Evolutionary conservation across 1,140 invertebrate species (phyloP), one percentile per base, ranked within the genome.

Genomic region (Atopsyche davidsoni): DNA sequence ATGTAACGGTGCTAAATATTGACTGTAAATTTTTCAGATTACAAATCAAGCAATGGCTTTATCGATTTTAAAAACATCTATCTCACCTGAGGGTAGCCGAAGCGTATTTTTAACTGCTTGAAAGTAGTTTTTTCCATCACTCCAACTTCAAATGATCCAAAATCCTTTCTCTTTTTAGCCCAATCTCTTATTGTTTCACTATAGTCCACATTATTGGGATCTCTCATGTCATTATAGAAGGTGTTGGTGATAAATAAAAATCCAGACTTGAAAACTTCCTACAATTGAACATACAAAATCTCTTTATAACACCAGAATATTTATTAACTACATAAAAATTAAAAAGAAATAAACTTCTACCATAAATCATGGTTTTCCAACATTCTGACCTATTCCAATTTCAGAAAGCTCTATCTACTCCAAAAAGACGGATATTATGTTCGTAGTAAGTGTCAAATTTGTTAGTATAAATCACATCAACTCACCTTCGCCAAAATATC

Each of bases 171-270:
- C 4, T 59, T 59, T 7, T 60, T 42, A 1, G 80, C 78, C 87
- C 87, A 91, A 2, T 80, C 64, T 7, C 76, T 67, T 14, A 91
- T 81, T 0, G 68, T 64, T 42, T 67, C 63, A 50, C 82, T 85
- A 55, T 83, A 81, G 64, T 90, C 85, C 39, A 64, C 57, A 62
- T 81, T 80, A 1, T 68, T 59, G 1, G 66, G 58, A 53, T 74
- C 58, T 7, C 86, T 73, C 40, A 62, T 69, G 64, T 92, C 87
- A 67, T 86, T 85, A 66, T 89, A 90, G 68, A 91, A 89, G 21
- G 77, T 81, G 51, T 82, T 77, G 62, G 86, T 81, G 39, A 92
- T 87, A 60, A 83, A 90, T 60, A 90, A 83, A 62, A 87, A 86
- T 0, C 80, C 81, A 0, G 86, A 85, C 53, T 78, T 81, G 58